Evolutionary conservation across 2,888 invertebrate species (phyloP), one percentile per base, ranked within the genome.

Genomic region (Apamea sordens): DNA sequence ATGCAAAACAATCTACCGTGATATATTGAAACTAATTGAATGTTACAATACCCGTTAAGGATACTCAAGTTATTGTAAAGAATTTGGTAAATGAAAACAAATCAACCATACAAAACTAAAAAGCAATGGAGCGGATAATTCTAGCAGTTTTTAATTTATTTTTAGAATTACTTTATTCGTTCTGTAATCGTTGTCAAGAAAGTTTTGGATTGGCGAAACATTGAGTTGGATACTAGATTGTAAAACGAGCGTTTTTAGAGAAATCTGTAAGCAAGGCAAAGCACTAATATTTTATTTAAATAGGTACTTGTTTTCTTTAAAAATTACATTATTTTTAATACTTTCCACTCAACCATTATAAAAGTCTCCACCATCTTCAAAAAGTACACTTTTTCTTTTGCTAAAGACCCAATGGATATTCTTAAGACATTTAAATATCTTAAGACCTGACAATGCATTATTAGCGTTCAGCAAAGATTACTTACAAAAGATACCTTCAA

Each of bases 401-500:
- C 47, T 50, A 21, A 11, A 32, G 47, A 3, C n/a, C 36, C 32
- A 61, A 64, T 64, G 53, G 5, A 41, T 18, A 47, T 13, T 44
- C 44, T 44, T 41, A 44, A 10, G 47, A 47, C 47, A 47, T 47
- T 47, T 47, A 47, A 73, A 75, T 68, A 76, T 32, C 59, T 71
- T 65, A 65, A 73, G 64, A 65, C 13, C 47, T 63, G 21, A 76
- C 73, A 85, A 76, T 77, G 44, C 71, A 76, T 76, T 80, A 80
- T 76, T 68, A 80, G 73, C 36, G 47, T 70, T 73, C 75, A 83
- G 71, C 50, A 82, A 77, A 80, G 79, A 87, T 82, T 78, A 63
- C 74, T 44, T 73, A 76, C 61, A 61, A 71, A 70, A 84, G 76
- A 88, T 85, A 81, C 80, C 69, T 85, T 76, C 68, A 50, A 68